Base-by-base conservation (phyloP, 1,140 invertebrate genomes). In the Papilio aristodemus region DNA sequence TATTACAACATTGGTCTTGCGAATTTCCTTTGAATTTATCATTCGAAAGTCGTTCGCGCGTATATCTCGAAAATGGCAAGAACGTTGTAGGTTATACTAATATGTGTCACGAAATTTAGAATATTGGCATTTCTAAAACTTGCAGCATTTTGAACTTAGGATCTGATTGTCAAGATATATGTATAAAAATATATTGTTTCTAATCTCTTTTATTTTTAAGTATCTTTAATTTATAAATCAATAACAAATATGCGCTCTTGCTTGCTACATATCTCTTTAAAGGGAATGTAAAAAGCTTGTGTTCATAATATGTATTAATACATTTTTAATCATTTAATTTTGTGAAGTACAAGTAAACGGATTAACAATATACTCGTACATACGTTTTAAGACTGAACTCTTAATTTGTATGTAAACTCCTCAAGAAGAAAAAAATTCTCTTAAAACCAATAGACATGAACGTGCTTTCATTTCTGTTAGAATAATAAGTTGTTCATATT, bases 361-460 rank as follows among this genome's bases (percentile, higher is more conserved):
- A 14, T 38, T 38, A 14, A 38, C 36, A 38, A 39, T 62, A 62
- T 62, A 3, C 2, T 32, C 6, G 27, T 32, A 62, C 14, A 17
- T 62, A 62, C 11, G 36, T 36, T 38, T 14, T 38, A 22, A 62
- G 36, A 62, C 14, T 32, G 68, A 14, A 32, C 54, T 50, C 66
- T 50, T 68, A 71, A 71, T 71, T 71, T 68, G 59, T 59, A 71
- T 71, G 62, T 60, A 71, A 68, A 54, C 46, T 41, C 27, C 58
- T 54, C 43, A 68, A 50, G 54, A 10, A 46, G 39, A 32, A 43
- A 38, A 19, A 9, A 62, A 46, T 68, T 41, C 59, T 11, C 59
- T 57, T 71, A 68, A 71, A 68, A 38, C 60, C 60, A 46, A 62
- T 63, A 71, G 67, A 71, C 67, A 68, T 62, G 67, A 68, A 71